A percentile compares a stretch with the other conserved stretches of the same genome.
phyloP scores from a whole-genome alignment of 2,888 invertebrate genomes.

The Baronia brevicornis region DNA sequence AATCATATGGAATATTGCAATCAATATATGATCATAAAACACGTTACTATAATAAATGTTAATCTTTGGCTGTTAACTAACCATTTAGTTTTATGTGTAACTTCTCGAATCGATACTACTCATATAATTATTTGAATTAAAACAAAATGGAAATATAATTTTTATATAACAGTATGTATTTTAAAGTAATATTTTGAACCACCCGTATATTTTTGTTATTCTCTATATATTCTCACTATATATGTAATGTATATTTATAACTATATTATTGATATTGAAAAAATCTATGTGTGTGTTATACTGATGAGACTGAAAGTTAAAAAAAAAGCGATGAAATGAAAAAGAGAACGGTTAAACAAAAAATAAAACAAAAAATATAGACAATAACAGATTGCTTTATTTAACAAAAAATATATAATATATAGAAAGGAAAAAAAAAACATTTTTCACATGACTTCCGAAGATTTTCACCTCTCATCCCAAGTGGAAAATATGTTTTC shows the following conservation, averaged over 20 bases:
- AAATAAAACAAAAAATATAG: conserved; percentile 67
- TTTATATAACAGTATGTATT: conserved; percentile 32
- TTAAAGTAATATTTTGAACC: conserved; percentile 46
- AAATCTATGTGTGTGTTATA: conserved; percentile 26
- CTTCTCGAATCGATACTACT: conserved; percentile 15
- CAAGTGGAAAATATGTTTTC: conserved; percentile 62
- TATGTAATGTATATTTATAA: conserved; percentile 45
- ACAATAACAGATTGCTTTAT: conserved; percentile 76
- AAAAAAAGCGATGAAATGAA: conserved; percentile 24
- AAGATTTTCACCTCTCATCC: conserved; percentile 33
- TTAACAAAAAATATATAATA: conserved; percentile 76
- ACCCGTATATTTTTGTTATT: conserved; percentile 57
- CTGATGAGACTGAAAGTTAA: conserved; percentile 22
- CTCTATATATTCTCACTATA: conserved; percentile 61
- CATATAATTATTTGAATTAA: conserved; percentile 15
- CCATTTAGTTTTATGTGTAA: too few relatives aligned
- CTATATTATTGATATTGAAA: conserved; percentile 32
- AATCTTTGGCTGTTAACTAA: conserved; percentile 19
- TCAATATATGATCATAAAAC: too few relatives aligned
- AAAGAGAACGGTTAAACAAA: conserved; percentile 36
- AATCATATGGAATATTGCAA: too few relatives aligned
- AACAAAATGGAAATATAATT: conserved; percentile 28
- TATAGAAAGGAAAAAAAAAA: conserved; percentile 63
- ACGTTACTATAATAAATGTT: conserved; percentile 15
- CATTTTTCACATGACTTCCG: conserved; percentile 56